Evolutionary conservation across 2,113 vertebrate genomes (phyloP).

Genomic region (Microcebus ravelobensis): DNA sequence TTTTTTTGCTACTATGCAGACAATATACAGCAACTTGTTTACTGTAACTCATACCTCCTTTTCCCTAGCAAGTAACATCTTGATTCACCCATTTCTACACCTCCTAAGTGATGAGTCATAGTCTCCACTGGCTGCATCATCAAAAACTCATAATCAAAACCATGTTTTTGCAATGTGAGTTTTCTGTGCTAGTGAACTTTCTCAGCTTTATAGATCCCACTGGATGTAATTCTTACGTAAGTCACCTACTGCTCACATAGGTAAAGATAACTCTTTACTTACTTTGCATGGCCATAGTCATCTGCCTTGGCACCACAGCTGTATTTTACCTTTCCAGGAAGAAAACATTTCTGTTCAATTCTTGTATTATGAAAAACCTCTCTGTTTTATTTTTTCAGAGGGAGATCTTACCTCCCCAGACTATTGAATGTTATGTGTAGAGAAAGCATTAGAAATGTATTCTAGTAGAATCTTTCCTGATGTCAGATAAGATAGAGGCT

Average conservation of each 20-base stretch:
- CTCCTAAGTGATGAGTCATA: slow-evolving; percentile 45
- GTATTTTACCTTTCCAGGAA: neutral
- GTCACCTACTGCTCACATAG: neutral
- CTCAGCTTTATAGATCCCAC: neutral
- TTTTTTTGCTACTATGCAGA: neutral
- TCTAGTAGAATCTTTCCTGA: neutral
- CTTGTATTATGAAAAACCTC: neutral
- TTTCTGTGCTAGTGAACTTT: slow-evolving; percentile 11
- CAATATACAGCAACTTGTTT: neutral
- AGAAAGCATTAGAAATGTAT: neutral
- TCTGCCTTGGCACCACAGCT: neutral
- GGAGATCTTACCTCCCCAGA: neutral
- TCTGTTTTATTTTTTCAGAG: neutral
- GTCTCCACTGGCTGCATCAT: slow-evolving; percentile 42
- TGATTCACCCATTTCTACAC: slow-evolving; percentile 38
- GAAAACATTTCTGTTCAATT: neutral
- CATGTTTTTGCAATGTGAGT: neutral
- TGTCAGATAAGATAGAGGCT: neutral
- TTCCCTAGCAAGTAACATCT: neutral
- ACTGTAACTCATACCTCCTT: neutral
- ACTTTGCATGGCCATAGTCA: neutral
- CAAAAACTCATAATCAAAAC: slow-evolving; percentile 62
- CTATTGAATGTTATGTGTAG: neutral
- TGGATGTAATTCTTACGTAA: neutral
- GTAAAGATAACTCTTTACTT: neutral